phyloP scores from a whole-genome alignment of 2,797 vertebrate genomes.

The Urosaurus nigricauda region DNA sequence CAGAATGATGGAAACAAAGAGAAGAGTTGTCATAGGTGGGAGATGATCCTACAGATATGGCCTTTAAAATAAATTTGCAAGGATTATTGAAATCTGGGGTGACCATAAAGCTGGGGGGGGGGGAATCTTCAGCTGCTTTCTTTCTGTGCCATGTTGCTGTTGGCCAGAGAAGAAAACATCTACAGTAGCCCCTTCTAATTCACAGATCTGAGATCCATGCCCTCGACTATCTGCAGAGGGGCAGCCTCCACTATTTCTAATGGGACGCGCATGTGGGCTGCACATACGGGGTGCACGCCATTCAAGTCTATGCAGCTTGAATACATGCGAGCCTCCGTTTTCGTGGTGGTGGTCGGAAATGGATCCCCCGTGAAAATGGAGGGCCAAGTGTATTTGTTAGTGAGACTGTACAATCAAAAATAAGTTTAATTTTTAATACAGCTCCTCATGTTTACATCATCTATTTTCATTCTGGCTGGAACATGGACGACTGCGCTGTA shows the following conservation, averaged over 20 bases:
- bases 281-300: too few relatives aligned
- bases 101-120: not conserved
- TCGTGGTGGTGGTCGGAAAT: too few relatives aligned
- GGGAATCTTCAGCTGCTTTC: not conserved
- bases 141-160: not conserved
- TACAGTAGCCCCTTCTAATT: too few relatives aligned
- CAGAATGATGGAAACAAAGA: not conserved
- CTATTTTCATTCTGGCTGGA: not conserved
- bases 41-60: not conserved
- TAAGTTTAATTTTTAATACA: not conserved
- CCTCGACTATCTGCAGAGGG: too few relatives aligned
- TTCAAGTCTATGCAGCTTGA: too few relatives aligned
- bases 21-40: not conserved
- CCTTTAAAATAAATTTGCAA: not conserved
- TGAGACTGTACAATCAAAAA: not conserved
- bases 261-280: too few relatives aligned
- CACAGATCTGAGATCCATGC: too few relatives aligned
- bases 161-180: not conserved
- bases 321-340: too few relatives aligned
- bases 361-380: too few relatives aligned
- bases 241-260: too few relatives aligned
- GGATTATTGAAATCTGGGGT: not conserved
- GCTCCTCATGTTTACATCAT: not conserved
- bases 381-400: not conserved
- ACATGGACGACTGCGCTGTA: not conserved